These are phyloP conservation scores for Ricordea florida DNA, from an alignment of 92 coral and sea anemone species.

Conservation along the genomic window DNA sequence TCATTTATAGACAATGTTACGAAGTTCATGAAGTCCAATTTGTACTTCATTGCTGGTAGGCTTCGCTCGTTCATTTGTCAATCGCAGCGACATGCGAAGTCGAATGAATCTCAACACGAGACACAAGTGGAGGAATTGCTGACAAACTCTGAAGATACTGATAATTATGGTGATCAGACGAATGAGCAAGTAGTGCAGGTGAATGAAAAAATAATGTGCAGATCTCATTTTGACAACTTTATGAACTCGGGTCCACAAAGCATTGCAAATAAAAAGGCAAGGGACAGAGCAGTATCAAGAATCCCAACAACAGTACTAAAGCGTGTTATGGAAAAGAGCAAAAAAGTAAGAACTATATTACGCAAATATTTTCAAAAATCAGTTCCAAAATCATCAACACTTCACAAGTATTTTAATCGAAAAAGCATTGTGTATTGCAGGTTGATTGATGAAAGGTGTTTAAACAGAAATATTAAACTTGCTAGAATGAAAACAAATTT, in stretches of 20 bases:
- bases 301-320: constrained; percentile 19
- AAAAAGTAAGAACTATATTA: constrained; percentile 27
- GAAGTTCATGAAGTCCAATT: constrained; percentile 32
- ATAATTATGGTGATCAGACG: constrained; percentile 7
- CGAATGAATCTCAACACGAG: no score
- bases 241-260: constrained; percentile 1
- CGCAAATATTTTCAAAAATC: constrained; percentile 38
- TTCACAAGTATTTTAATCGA: constrained; percentile 19
- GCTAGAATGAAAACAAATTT: no score
- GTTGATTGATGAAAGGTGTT: constrained; percentile 27
- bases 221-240: neutral
- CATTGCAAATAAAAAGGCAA: constrained; percentile 25
- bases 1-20: constrained; percentile 21
- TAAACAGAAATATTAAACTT: no score
- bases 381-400: constrained; percentile 43
- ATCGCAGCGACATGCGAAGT: constrained; percentile 43
- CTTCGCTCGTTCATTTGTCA: constrained; percentile 26
- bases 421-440: constrained; percentile 27
- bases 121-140: constrained; percentile 34
- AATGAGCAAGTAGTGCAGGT: constrained; percentile 10
- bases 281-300: constrained; percentile 45
- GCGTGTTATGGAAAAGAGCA: constrained; percentile 32
- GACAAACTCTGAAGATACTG: no score
- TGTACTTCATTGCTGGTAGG: constrained; percentile 15
- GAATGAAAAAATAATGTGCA: constrained; percentile 23